Evolutionary conservation across 2,113 vertebrate genomes (phyloP), one percentile per base, ranked within the genome.

Genomic region (Elephas maximus): DNA sequence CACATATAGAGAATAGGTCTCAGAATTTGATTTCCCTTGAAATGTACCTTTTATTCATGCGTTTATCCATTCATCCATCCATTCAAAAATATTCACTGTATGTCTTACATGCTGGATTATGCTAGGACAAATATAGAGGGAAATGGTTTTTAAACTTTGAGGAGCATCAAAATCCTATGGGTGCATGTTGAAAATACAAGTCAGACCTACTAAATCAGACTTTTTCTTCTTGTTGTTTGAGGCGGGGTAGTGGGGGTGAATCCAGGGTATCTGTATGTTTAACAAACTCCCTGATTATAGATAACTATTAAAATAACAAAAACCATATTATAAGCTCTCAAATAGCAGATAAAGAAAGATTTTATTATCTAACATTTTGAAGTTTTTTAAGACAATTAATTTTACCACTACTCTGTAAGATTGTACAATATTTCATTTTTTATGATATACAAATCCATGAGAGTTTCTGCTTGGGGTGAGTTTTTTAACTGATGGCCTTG

Each of bases 301-400:
- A 44, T 85, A 18, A 45, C 15, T 63, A 23, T 82, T 57, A 92
- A 2, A 82, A 7, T 23, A 57, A 45, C 24, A 82, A 77, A 33
- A 62, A 63, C 18, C 9, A 79, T 65, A 33, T 12, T 41, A 21
- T 63, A 88, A 79, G 88, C 23, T 87, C 30, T 73, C 28, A 67
- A 71, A 28, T 44, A 93, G 44, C 3, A 84, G 33, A 77, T 44
- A 84, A 88, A 37, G 14, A 51, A 65, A n/a, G 24, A 18, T n/a
- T 92, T 74, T 81, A 77, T 67, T 76, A 94, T 85, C 11, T 71
- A 77, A 81, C 33, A 65, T 74, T 76, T 86, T 80, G 26, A 91
- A 88, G 89, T 94, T 2, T n/a, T 33, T 44, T 62, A 77, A 78
- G 8, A 2, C 28, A 53, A 9, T 82, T 90, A 80, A 74, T 79